Conservation (phyloP, 2,888 invertebrate species). For the Aricia artaxerxes region DNA sequence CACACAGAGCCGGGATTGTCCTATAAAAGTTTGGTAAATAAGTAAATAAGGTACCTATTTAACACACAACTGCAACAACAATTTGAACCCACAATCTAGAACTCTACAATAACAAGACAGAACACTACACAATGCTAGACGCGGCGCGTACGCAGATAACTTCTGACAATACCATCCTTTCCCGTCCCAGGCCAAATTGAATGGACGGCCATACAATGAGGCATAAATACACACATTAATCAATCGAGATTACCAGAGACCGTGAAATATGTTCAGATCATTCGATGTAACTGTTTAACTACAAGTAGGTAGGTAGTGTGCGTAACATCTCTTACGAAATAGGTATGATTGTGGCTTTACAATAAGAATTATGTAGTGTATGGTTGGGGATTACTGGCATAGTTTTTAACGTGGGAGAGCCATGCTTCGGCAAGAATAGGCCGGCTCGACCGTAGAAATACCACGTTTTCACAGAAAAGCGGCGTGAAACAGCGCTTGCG, state of each 20-base stretch:
- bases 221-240: constrained; percentile 47
- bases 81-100: neutral
- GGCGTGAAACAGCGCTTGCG: too few relatives aligned
- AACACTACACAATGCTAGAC: constrained; percentile 33
- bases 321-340: neutral
- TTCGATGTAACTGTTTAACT: constrained; percentile 30
- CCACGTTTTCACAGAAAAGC: too few relatives aligned
- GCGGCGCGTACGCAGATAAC: constrained; percentile 36
- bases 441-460: too few relatives aligned
- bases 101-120: neutral
- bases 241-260: constrained; percentile 45
- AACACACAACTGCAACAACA: neutral
- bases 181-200: constrained; percentile 40
- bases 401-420: too few relatives aligned
- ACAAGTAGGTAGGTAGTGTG: neutral
- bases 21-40: too few relatives aligned
- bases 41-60: too few relatives aligned
- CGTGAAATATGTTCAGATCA: constrained; percentile 45
- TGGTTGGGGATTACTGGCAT: neutral
- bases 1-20: too few relatives aligned
- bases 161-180: constrained; percentile 34
- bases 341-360: neutral
- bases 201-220: constrained; percentile 42
- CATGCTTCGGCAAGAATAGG: too few relatives aligned
- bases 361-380: neutral